Percentiles rank a stretch among this genome's conserved stretches.
Evolutionary conservation across 2,113 vertebrate genomes (phyloP).

Genomic region (Phalacrocorax pelagicus): DNA sequence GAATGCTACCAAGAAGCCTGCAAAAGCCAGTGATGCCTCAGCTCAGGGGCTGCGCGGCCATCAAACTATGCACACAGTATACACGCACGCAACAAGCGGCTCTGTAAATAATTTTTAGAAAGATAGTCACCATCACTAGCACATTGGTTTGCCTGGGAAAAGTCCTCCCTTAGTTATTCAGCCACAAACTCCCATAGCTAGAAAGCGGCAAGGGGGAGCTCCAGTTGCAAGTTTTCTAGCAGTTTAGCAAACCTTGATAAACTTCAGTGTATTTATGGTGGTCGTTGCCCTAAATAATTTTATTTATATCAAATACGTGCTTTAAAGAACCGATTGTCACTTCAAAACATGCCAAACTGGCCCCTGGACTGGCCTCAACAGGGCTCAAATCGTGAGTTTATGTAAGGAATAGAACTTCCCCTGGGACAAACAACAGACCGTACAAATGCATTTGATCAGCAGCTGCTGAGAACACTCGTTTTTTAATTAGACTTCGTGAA

Average conservation of each 20-base stretch:
- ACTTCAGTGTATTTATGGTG: not conserved
- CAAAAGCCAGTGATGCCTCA: not conserved
- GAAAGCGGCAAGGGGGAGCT: not conserved
- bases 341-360: not conserved
- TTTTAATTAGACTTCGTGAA: not conserved
- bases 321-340: not conserved
- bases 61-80: not conserved
- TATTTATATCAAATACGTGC: not conserved
- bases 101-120: not conserved
- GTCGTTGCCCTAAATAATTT: not conserved
- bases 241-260: not conserved
- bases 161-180: not conserved
- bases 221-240: not conserved
- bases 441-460: not conserved
- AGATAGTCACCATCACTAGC: not conserved
- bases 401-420: not conserved
- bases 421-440: not conserved
- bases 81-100: not conserved
- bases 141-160: not conserved
- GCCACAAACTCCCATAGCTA: accelerated
- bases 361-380: not conserved
- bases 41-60: accelerated
- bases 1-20: not conserved
- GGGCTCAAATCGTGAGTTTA: not conserved
- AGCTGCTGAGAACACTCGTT: not conserved